Percentiles rank a stretch among this genome's conserved stretches.
phyloP scores from a whole-genome alignment of 2,888 invertebrate genomes.

The Habroteleia sp. region DNA sequence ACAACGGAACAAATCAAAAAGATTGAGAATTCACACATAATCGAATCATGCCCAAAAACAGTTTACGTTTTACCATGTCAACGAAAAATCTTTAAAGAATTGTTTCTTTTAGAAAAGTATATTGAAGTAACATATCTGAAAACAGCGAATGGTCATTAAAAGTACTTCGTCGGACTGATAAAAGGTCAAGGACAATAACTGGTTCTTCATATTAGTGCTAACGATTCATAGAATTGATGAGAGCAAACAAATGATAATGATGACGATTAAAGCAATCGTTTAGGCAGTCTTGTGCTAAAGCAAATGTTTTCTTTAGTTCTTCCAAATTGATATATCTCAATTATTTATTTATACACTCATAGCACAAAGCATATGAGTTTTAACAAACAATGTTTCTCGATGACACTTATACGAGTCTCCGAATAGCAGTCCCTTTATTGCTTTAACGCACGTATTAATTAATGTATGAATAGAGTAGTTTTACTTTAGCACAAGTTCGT shows the following conservation, averaged over 20 bases:
- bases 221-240: slow-evolving; percentile 10
- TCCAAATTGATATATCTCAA: too few relatives aligned
- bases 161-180: slow-evolving; percentile 42
- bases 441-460: too few relatives aligned
- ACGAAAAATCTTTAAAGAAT: slow-evolving; percentile 4
- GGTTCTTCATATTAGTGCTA: slow-evolving; percentile 34
- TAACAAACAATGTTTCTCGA: too few relatives aligned
- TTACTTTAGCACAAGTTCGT: slow-evolving; percentile 3
- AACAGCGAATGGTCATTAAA: slow-evolving; percentile 65
- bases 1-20: slow-evolving; percentile 5
- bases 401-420: too few relatives aligned
- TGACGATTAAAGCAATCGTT: slow-evolving; percentile 1
- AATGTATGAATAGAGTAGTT: too few relatives aligned
- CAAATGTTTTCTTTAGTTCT: neutral
- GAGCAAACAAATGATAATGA: slow-evolving; percentile 4
- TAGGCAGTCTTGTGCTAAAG: slow-evolving; percentile 7
- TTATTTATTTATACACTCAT: too few relatives aligned
- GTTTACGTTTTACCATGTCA: neutral
- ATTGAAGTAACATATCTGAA: slow-evolving; percentile 66
- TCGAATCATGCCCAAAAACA: neutral
- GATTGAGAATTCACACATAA: neutral
- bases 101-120: slow-evolving; percentile 24
- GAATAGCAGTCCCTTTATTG: too few relatives aligned
- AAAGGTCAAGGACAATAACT: slow-evolving; percentile 55
- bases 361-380: too few relatives aligned